These are phyloP conservation scores for Chiridota heheva DNA, from an alignment of 35 echinoderm and acorn worm genomes.

Conservation along the genomic window DNA sequence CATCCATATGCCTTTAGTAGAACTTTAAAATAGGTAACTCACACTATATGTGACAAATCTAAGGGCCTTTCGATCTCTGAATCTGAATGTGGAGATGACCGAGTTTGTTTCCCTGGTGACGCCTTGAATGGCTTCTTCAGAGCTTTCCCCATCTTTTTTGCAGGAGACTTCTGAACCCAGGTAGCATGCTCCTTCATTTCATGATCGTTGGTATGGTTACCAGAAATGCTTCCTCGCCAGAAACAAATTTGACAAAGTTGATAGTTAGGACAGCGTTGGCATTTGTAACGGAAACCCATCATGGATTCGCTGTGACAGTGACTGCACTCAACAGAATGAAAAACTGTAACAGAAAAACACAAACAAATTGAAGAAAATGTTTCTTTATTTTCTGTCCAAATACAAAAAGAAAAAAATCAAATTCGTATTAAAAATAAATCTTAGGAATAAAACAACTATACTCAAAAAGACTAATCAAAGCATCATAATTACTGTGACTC, in stretches of 20 bases:
- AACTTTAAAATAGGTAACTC: slow-evolving; percentile 27
- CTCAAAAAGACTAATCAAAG: no score
- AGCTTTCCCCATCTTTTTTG: slow-evolving; percentile 92
- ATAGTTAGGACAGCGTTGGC: slow-evolving; percentile 93
- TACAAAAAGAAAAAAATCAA: background rate
- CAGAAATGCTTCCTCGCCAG: slow-evolving; percentile 91
- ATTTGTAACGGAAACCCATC: slow-evolving; percentile 99
- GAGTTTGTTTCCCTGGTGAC: slow-evolving; percentile 72
- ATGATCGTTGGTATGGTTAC: slow-evolving; percentile 80
- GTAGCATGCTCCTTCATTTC: slow-evolving; percentile 98
- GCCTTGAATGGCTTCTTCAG: slow-evolving; percentile 95
- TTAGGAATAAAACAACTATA: background rate
- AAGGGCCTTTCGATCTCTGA: slow-evolving; percentile 84
- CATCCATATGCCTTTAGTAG: background rate
- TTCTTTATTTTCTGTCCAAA: background rate
- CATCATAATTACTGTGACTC: no score
- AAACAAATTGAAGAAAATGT: background rate
- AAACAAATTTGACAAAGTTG: slow-evolving; percentile 98
- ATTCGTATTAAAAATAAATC: background rate
- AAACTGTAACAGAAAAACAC: slow-evolving; percentile 59
- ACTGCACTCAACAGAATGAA: slow-evolving; percentile 95
- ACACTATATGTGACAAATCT: slow-evolving; percentile 97
- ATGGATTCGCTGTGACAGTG: slow-evolving; percentile 88
- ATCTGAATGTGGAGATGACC: slow-evolving; percentile 67
- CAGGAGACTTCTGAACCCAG: slow-evolving; percentile 98